Evolutionary conservation across 2,797 vertebrate species (phyloP), one percentile per base, ranked within the genome.

Genomic region (Melanotaenia pygmaea): DNA sequence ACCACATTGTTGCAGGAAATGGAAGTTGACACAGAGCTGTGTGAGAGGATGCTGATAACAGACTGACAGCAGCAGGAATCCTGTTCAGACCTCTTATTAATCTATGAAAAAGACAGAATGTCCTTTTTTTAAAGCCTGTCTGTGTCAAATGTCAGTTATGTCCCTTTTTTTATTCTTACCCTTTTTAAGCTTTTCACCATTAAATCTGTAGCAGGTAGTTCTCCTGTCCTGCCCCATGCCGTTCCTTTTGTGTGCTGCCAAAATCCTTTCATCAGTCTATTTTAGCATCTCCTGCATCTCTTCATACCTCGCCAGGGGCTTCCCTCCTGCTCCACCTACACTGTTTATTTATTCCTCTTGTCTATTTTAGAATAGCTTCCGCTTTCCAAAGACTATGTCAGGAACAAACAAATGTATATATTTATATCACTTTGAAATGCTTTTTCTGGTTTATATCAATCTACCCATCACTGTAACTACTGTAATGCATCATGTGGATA

Each of bases 361-460:
- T 80, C 85, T 92, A 91, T 92, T 93, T 92, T 84, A 67, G 68
- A 83, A 70, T 1, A 9, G 69, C 70, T 88, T 90, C 88, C 84
- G 70, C 79, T 89, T 88, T 80, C 83, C 79, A 63, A 70, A 86
- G 72, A 74, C 63, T 78, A 61, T 76, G 65, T 80, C 86, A 88
- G 87, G 89, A 90, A 88, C 91, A 90, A 92, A 90, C 87, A 92
- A 68, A 72, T 60, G 64, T 82, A 40, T 86, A 63, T 66, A 88
- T 83, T 67, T 74, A 77, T 72, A 76, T 59, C 9, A 5, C 59
- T 61, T 43, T 7, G 45, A 45, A 53, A 60, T 70, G 22, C 70
- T 77, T 78, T 78, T 70, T 54, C 50, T 66, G 11, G 63, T 43
- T 73, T 40, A 53, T 32, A 70, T 28, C 2, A 45, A 74, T 34